phyloP scores from a whole-genome alignment of 2,113 vertebrate genomes.

The human region DNA sequence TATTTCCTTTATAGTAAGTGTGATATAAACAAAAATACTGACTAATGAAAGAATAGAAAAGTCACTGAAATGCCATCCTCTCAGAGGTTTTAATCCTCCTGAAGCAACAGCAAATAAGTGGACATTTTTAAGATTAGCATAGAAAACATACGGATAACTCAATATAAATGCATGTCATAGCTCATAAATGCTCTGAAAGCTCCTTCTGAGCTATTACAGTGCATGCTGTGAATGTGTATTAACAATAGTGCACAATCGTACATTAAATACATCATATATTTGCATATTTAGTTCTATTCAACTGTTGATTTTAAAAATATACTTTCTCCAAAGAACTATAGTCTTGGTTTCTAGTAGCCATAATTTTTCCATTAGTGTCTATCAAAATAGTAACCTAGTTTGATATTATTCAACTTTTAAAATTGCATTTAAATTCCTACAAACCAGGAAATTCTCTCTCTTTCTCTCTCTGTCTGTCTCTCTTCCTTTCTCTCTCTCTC shows the following conservation, averaged over 20 bases:
- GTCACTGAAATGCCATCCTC: constrained; percentile 63
- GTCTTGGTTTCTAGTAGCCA: constrained; percentile 55
- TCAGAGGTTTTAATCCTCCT: constrained; percentile 46
- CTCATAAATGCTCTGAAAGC: constrained; percentile 72
- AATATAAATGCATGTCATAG: constrained; percentile 76
- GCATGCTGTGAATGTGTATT: constrained; percentile 71
- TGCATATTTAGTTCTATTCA: constrained; percentile 59
- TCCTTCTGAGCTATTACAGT: constrained; percentile 68
- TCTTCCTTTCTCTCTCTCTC: not conserved
- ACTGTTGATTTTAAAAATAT: constrained; percentile 65
- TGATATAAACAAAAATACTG: not conserved
- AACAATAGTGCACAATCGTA: constrained; percentile 68
- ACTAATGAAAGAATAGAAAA: not conserved
- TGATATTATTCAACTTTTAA: constrained; percentile 20
- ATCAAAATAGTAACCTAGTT: constrained; percentile 50
- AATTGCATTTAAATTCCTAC: constrained; percentile 36
- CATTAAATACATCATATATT: constrained; percentile 56
- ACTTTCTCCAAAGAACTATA: constrained; percentile 49
- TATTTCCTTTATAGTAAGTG: constrained; percentile 25
- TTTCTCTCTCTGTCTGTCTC: not conserved
- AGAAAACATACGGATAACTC: constrained; percentile 53
- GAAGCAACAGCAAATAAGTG: constrained; percentile 66
- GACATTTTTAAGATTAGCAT: constrained; percentile 45
- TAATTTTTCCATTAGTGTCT: constrained; percentile 52
- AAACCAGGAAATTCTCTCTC: not conserved